Conservation (phyloP, 2,888 invertebrate genomes). For the Cryptus viduatorius region DNA sequence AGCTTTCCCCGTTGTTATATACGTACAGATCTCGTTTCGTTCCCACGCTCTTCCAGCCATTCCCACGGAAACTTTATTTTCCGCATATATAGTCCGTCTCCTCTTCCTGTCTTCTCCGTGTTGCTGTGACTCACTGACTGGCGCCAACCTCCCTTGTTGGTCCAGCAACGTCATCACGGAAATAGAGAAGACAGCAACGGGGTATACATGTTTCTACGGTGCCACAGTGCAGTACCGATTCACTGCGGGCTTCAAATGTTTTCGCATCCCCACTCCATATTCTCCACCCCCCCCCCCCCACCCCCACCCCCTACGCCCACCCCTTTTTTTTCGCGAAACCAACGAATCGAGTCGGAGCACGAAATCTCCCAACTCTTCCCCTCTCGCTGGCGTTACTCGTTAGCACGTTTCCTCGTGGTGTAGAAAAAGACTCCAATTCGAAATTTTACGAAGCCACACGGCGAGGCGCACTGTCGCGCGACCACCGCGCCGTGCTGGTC, state of each 20-base stretch:
- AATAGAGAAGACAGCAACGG: neutral
- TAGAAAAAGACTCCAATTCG: constrained; percentile 38
- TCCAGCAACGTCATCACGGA: neutral
- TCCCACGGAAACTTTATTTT: constrained; percentile 64
- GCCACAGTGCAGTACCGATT: constrained; percentile 33
- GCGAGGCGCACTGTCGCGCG: neutral
- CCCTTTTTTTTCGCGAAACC: constrained; percentile 10
- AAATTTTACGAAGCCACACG: constrained; percentile 56
- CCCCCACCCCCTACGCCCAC: neutral
- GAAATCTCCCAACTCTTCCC: neutral
- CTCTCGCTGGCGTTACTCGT: constrained; percentile 19
- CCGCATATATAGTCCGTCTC: constrained; percentile 7
- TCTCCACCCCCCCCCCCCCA: neutral
- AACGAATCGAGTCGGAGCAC: constrained; percentile 7
- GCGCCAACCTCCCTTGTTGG: constrained; percentile 7
- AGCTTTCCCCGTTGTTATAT: neutral
- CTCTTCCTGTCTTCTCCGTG: constrained; percentile 9
- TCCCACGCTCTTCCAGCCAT: constrained; percentile 23
- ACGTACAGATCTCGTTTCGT: constrained; percentile 29
- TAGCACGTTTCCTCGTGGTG: constrained; percentile 46
- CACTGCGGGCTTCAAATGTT: neutral
- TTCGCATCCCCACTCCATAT: constrained; percentile 4
- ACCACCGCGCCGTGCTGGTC: constrained; percentile 5
- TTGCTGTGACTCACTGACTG: constrained; percentile 22
- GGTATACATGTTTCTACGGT: neutral